Base-by-base conservation (phyloP, 2,113 vertebrate species). In the Ornithorhynchus anatinus region DNA sequence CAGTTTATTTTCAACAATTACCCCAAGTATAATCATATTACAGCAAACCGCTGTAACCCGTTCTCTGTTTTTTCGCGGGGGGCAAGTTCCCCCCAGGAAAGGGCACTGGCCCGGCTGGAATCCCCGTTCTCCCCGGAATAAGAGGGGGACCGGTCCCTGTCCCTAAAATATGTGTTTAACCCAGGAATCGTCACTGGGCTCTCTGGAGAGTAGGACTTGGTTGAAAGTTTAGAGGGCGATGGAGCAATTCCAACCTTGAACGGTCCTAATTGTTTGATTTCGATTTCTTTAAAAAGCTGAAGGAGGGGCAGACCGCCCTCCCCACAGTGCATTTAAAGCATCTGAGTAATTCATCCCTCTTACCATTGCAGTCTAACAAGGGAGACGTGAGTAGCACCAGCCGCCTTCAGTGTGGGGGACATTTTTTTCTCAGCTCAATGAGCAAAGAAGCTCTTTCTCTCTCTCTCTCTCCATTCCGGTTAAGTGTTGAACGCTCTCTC, bases 1-100 rank as follows among this genome's bases (percentile, higher is more conserved):
- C 77, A 75, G 79, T 89, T 75, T 86, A 79, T 87, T 82, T 87
- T 71, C 77, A 72, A 69, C 39, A 61, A 82, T 82, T 87, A 77
- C 72, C 50, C 69, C 51, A 77, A 25, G 47, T 82, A 62, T 81
- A 84, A 84, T 73, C 60, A 79, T 75, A 66, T 79, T 81, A 81
- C 13, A 44, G 45, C 23, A 37, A 22, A 50, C 1, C 16, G 25
- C 58, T 48, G 60, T 59, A 48, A 35, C 22, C 32, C 58, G 75
- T 82, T 79, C 27, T 54, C 62, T 77, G 32, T 44, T 7, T 73
- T 72, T 69, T 61, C 61, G 64, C 58, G 11, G 52, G 59, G 37
- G 25, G 51, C 31, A 42, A 42, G 5, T 71, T 67, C 69, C 68
- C 57, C 72, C 39, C 2, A 14, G 25, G 75, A 50, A 83, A 83